These are phyloP conservation scores for Acestrorhynchus altus DNA, from an alignment of 2,797 vertebrate species.

Conservation along the genomic window DNA sequence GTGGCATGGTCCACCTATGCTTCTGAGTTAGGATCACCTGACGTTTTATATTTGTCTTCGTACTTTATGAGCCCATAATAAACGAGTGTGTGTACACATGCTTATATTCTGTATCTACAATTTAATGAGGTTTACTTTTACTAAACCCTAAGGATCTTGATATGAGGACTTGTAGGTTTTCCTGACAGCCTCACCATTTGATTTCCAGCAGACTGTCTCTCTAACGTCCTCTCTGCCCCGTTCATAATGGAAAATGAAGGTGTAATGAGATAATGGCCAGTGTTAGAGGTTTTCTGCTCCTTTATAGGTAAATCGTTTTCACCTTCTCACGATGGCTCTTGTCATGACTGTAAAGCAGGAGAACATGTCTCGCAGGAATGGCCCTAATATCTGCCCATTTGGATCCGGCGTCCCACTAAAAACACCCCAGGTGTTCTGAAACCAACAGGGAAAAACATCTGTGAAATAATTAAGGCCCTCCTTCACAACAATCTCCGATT, in stretches of 20 bases:
- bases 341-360: conserved; percentile 50
- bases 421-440: conserved; percentile 78
- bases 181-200: not conserved
- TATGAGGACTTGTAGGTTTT: not conserved
- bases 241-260: conserved; percentile 23
- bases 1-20: too few relatives aligned
- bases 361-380: conserved; percentile 66
- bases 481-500: conserved; percentile 76
- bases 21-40: too few relatives aligned
- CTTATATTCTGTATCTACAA: too few relatives aligned
- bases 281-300: conserved; percentile 20
- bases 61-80: too few relatives aligned
- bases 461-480: conserved; percentile 78
- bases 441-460: conserved; percentile 66
- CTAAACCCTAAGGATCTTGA: not conserved
- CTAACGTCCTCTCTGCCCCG: conserved; percentile 5
- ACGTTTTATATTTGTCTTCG: too few relatives aligned
- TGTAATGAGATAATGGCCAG: conserved; percentile 2
- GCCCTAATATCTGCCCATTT: conserved; percentile 69
- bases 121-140: not conserved
- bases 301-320: conserved; percentile 40
- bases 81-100: too few relatives aligned
- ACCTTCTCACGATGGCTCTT: conserved; percentile 54
- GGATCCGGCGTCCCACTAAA: conserved; percentile 72
- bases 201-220: not conserved